Percentiles rank a stretch among this genome's conserved stretches.
These are phyloP conservation scores for Macrochelys suwanniensis DNA, from an alignment of 2,797 vertebrate genomes.

Conservation along the genomic window DNA sequence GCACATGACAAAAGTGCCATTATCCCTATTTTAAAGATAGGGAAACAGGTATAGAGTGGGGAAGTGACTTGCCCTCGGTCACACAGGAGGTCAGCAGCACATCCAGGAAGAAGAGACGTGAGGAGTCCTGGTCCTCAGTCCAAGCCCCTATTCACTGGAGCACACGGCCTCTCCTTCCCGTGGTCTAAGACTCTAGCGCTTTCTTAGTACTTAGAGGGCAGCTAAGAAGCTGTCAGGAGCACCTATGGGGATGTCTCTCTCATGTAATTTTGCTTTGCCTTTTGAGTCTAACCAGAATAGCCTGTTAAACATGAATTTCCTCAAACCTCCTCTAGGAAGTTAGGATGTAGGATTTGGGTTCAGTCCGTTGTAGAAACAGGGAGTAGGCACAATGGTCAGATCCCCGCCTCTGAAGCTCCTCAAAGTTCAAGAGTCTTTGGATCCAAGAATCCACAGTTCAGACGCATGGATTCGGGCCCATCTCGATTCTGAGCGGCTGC, in stretches of 20 bases:
- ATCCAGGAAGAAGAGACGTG: background rate
- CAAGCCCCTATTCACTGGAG: background rate
- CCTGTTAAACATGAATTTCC: background rate
- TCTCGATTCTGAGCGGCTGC: background rate
- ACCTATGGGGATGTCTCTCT: accelerated
- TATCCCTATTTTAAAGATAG: accelerated
- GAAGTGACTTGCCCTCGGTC: background rate
- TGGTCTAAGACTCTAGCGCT: background rate
- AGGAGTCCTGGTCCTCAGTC: background rate
- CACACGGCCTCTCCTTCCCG: background rate
- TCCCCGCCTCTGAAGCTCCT: background rate
- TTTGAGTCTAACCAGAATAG: background rate
- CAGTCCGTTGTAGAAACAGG: background rate
- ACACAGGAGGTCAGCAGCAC: background rate
- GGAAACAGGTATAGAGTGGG: background rate
- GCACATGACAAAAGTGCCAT: background rate
- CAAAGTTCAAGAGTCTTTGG: background rate
- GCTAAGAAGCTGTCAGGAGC: background rate
- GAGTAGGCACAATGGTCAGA: background rate
- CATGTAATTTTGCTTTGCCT: background rate
- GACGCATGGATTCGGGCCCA: background rate
- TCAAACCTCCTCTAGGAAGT: background rate
- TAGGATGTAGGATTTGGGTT: background rate
- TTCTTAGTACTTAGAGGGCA: background rate
- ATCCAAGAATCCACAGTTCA: background rate